Conservation (phyloP, 2,797 vertebrate genomes). For the Lepilemur ruficaudatus region DNA sequence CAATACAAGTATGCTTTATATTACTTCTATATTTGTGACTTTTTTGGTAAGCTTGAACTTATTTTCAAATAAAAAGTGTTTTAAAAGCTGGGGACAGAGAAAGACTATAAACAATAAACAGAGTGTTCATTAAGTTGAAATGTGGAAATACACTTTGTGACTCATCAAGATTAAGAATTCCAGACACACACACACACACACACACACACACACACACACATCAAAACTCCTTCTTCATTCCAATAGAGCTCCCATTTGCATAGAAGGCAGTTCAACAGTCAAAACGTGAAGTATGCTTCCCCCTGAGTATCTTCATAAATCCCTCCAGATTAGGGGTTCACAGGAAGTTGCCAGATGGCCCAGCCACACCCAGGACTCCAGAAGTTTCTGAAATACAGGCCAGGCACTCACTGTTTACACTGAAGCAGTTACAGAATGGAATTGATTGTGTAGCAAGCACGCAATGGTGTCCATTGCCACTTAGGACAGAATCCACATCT, state of each 20-base stretch:
- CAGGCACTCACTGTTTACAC: neutral
- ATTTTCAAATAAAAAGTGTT: neutral
- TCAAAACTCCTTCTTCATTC: neutral
- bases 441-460: neutral
- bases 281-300: no score
- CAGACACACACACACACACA: neutral
- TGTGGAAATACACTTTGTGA: slow-evolving; percentile 19
- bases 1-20: neutral
- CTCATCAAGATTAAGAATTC: neutral
- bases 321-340: neutral
- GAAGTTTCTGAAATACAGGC: neutral
- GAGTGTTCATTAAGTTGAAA: neutral
- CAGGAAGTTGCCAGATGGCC: neutral
- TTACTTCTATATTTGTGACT: neutral
- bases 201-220: fast-evolving
- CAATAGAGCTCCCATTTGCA: neutral
- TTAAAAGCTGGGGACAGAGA: neutral
- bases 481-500: neutral
- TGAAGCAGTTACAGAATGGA: neutral
- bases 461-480: fast-evolving
- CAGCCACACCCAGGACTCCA: neutral
- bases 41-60: neutral
- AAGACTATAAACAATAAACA: neutral
- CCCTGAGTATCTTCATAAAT: neutral
- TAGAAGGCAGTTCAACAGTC: neutral